Evolutionary conservation across 2,888 invertebrate species (phyloP).

Genomic region (Yponomeuta cagnagella): DNA sequence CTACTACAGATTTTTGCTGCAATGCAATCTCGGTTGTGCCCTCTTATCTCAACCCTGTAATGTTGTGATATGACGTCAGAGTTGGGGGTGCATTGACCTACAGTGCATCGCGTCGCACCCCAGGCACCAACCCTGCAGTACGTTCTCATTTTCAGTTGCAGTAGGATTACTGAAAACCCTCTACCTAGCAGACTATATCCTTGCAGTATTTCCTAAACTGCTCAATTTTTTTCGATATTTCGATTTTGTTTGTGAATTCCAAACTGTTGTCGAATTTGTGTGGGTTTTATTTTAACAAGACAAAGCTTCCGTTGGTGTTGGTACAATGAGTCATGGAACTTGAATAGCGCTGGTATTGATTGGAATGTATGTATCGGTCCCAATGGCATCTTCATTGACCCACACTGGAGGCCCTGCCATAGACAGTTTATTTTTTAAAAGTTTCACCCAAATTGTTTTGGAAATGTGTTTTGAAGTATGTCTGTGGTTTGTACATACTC

Average conservation of each 20-base stretch:
- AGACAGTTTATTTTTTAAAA: not conserved
- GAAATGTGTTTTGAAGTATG: not conserved
- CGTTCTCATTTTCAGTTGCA: slow-evolving; percentile 17
- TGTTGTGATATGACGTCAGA: not conserved
- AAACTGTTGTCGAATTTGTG: not conserved
- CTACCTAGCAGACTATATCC: slow-evolving; percentile 20
- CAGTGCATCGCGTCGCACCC: slow-evolving; percentile 30
- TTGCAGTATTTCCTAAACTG: not conserved
- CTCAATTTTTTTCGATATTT: not conserved
- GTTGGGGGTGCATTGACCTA: slow-evolving; percentile 54
- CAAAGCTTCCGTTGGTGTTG: not conserved
- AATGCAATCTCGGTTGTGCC: not conserved
- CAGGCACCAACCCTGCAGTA: slow-evolving; percentile 14
- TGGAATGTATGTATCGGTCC: not conserved
- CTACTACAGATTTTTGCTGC: not conserved
- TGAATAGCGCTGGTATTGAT: not conserved
- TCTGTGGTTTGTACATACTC: not conserved
- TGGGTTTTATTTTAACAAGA: not conserved
- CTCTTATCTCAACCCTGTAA: not conserved
- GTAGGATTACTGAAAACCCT: slow-evolving; percentile 5
- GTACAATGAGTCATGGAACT: not conserved
- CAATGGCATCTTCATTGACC: not conserved
- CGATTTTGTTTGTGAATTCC: not conserved
- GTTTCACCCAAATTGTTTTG: not conserved
- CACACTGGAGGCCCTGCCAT: not conserved